Evolutionary conservation across 2,113 vertebrate species (phyloP).

Genomic region (Rostratula benghalensis): DNA sequence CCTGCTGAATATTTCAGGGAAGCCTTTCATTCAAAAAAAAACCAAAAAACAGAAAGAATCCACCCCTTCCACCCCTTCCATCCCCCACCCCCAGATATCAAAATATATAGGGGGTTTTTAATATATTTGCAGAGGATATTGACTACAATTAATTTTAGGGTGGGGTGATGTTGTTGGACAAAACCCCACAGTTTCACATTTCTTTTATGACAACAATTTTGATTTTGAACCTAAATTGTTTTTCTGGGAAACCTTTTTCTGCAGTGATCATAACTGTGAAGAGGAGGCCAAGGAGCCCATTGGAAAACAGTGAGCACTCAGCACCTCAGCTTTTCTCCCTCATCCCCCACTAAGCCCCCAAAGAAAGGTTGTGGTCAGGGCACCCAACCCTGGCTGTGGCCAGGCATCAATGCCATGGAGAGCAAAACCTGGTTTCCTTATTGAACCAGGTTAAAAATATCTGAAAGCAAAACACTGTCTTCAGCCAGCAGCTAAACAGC

Average conservation of each 20-base stretch:
- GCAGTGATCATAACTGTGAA: background rate
- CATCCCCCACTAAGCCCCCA: background rate
- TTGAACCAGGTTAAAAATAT: background rate
- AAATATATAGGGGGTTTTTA: background rate
- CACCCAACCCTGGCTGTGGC: background rate
- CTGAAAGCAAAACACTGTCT: background rate
- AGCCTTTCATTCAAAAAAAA: background rate
- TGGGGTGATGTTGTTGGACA: background rate
- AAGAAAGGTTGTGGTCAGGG: background rate
- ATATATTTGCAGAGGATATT: too few relatives aligned
- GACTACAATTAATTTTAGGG: background rate
- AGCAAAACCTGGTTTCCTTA: background rate
- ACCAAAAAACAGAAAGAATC: background rate
- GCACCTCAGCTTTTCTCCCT: background rate
- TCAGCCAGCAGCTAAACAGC: background rate
- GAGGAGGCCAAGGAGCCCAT: background rate
- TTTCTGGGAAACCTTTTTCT: background rate
- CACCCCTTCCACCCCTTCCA: background rate
- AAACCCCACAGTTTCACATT: background rate
- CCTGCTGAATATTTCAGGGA: background rate
- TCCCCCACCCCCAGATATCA: background rate
- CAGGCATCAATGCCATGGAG: background rate
- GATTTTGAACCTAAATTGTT: background rate
- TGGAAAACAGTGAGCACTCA: fast-evolving
- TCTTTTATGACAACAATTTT: background rate